These are phyloP conservation scores for Myathropa florea DNA, from an alignment of 2,888 invertebrate genomes.

Conservation along the genomic window DNA sequence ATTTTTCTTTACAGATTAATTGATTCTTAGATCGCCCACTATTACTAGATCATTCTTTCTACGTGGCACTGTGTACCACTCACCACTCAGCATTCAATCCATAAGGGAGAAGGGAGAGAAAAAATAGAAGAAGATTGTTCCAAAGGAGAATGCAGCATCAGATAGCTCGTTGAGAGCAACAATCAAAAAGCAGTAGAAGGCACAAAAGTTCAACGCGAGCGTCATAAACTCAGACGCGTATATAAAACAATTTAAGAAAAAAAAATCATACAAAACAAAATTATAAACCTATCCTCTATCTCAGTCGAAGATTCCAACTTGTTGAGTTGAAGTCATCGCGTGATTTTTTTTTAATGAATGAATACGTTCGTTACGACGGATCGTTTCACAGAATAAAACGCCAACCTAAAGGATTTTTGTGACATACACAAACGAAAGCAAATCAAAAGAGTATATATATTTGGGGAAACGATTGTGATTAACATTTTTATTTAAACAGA, in stretches of 20 bases:
- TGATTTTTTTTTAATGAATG: constrained; percentile 67
- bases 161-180: constrained; percentile 35
- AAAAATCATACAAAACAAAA: constrained; percentile 16
- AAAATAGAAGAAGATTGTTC: constrained; percentile 18
- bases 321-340: constrained; percentile 65
- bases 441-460: constrained; percentile 55
- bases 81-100: constrained; percentile 53
- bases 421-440: constrained; percentile 61
- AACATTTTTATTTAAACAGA: constrained; percentile 51
- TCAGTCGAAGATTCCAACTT: constrained; percentile 64
- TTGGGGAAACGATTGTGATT: constrained; percentile 60
- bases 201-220: constrained; percentile 66
- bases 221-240: constrained; percentile 43
- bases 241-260: constrained; percentile 14
- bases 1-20: constrained; percentile 56
- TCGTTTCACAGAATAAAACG: constrained; percentile 64
- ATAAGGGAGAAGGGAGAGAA: constrained; percentile 1
- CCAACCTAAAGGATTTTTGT: constrained; percentile 70
- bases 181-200: constrained; percentile 33
- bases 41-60: constrained; percentile 26
- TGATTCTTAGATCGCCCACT: constrained; percentile 30
- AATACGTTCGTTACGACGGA: constrained; percentile 67
- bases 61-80: constrained; percentile 61
- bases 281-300: constrained; percentile 43
- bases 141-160: constrained; percentile 50